These are phyloP conservation scores for Brenthis ino DNA, from an alignment of 2,888 invertebrate genomes.

Conservation along the genomic window DNA sequence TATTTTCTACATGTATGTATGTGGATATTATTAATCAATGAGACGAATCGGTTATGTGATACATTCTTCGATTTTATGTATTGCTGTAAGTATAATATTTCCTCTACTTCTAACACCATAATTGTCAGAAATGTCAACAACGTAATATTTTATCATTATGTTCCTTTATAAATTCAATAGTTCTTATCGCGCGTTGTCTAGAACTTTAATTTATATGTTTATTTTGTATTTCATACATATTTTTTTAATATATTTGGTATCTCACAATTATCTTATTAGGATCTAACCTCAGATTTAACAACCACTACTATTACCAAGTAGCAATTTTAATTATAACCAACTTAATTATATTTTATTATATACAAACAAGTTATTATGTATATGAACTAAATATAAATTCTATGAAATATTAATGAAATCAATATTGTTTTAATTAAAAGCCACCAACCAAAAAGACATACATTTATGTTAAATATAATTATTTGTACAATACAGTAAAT, in stretches of 20 bases:
- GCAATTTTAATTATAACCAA: neutral
- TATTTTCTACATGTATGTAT: conserved; percentile 42
- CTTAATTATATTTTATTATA: neutral
- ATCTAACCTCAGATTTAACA: neutral
- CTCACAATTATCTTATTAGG: neutral
- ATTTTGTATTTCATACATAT: conserved; percentile 10
- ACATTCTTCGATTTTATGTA: conserved; percentile 11
- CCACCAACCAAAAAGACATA: neutral
- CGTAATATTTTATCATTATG: conserved; percentile 26
- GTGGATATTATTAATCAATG: conserved; percentile 45
- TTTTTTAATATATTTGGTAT: conserved; percentile 1
- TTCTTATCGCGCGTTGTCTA: conserved; percentile 19
- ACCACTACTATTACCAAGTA: neutral
- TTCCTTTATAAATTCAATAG: conserved; percentile 22
- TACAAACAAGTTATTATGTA: no score
- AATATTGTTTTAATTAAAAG: neutral
- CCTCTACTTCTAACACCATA: conserved; percentile 14
- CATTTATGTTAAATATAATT: no score
- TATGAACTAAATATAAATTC: no score
- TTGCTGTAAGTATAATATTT: conserved; percentile 19
- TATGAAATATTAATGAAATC: no score
- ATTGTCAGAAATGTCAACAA: conserved; percentile 29
- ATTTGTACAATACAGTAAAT: no score
- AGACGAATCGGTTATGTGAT: conserved; percentile 45
- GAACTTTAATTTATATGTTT: conserved; percentile 11